Conservation (phyloP, 2,113 vertebrate genomes). For the Lagenorhynchus albirostris region DNA sequence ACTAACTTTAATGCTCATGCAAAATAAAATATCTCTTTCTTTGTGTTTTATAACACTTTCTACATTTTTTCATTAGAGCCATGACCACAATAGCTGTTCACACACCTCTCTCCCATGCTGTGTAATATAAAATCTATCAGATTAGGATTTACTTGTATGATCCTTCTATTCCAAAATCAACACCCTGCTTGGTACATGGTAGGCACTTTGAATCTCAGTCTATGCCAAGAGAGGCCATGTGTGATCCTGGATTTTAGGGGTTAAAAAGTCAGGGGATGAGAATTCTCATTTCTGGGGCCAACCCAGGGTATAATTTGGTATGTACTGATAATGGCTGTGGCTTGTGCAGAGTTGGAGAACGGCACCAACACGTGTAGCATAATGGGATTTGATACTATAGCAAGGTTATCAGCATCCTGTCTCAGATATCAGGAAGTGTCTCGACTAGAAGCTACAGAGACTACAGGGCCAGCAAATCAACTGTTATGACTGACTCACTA, state of each 20-base stretch:
- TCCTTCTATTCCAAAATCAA: neutral
- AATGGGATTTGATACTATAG: rapidly evolving
- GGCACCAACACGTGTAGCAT: neutral
- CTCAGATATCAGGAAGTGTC: neutral
- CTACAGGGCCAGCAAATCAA: too few species aligned
- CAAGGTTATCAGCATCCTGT: rapidly evolving
- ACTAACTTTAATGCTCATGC: neutral
- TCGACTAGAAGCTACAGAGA: neutral
- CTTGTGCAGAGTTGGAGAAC: neutral
- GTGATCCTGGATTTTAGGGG: neutral
- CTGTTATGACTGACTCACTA: too few species aligned
- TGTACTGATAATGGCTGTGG: rapidly evolving
- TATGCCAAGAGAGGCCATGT: neutral
- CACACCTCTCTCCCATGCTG: neutral
- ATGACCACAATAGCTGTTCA: neutral
- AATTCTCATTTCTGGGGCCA: neutral
- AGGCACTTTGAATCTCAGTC: neutral
- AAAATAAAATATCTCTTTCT: neutral
- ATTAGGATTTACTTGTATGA: neutral
- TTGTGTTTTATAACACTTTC: neutral
- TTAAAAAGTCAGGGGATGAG: neutral
- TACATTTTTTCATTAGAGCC: neutral
- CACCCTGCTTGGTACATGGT: neutral
- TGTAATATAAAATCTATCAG: neutral
- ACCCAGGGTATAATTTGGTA: neutral